Conservation (phyloP, 2,113 vertebrate species). For the Plotosus lineatus region DNA sequence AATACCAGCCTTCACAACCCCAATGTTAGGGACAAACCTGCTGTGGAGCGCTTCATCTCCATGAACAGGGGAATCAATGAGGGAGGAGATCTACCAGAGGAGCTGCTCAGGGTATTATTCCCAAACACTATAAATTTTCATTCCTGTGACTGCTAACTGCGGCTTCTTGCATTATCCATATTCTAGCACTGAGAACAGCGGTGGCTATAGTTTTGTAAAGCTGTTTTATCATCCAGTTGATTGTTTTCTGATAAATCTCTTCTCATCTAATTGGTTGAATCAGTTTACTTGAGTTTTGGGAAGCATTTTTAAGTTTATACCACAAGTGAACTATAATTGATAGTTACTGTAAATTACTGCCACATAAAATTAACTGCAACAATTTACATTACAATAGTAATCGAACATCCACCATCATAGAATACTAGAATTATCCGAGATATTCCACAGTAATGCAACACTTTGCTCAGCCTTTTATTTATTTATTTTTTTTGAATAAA, state of each 20-base stretch:
- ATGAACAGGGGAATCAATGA: slow-evolving; percentile 99
- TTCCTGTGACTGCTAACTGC: background rate
- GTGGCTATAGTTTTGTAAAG: background rate
- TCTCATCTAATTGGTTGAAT: background rate
- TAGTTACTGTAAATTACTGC: background rate
- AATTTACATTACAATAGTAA: too few species aligned
- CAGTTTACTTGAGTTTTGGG: background rate
- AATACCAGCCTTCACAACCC: slow-evolving; percentile 98
- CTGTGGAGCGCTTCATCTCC: slow-evolving; percentile 95
- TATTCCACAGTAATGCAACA: background rate
- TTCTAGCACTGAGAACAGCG: background rate
- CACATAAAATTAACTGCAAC: background rate
- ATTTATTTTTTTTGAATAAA: too few species aligned
- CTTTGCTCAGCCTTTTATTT: too few species aligned
- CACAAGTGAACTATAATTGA: background rate
- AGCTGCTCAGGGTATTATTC: slow-evolving; percentile 86
- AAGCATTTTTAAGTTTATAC: background rate
- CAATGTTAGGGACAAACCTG: slow-evolving; percentile 94
- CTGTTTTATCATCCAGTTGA: background rate
- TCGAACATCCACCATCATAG: background rate
- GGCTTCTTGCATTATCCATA: background rate
- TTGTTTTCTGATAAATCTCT: background rate
- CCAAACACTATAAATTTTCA: background rate
- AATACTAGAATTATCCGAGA: background rate
- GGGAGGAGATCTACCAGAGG: slow-evolving; percentile 95